Conservation (phyloP, 2,888 invertebrate genomes). For the Pomacea canaliculata region DNA sequence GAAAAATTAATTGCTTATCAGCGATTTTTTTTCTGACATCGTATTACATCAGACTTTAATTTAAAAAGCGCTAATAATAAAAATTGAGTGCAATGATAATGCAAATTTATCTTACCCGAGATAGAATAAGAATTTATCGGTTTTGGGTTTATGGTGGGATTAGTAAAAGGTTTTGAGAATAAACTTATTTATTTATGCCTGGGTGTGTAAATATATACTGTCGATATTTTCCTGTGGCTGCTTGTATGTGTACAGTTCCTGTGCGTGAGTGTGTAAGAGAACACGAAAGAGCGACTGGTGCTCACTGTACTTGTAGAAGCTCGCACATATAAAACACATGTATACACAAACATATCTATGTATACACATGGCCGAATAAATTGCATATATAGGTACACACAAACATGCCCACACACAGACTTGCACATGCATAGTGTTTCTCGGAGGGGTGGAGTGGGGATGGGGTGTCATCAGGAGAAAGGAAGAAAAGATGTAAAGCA, state of each 20-base stretch:
- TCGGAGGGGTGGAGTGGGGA: neutral
- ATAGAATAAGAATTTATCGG: no score
- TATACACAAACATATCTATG: neutral
- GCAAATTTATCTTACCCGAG: no score
- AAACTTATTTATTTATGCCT: no score
- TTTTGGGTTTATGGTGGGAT: no score
- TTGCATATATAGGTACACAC: slow-evolving; percentile 10
- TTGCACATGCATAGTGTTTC: neutral
- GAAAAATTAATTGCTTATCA: no score
- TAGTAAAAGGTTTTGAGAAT: no score
- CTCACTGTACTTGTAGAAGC: neutral
- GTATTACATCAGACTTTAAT: no score
- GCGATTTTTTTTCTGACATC: no score
- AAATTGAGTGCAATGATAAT: no score
- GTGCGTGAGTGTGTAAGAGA: neutral
- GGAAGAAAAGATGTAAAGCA: neutral
- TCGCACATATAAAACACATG: neutral
- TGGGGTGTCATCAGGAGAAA: neutral
- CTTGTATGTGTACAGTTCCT: slow-evolving; percentile 3
- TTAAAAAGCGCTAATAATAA: no score
- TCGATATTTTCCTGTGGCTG: no score
- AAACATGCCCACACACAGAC: slow-evolving; percentile 12
- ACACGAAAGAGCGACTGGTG: neutral
- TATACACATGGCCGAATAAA: slow-evolving; percentile 1
- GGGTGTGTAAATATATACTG: no score